phyloP scores from a whole-genome alignment of 2,113 vertebrate species.

The Syngnathus floridae region DNA sequence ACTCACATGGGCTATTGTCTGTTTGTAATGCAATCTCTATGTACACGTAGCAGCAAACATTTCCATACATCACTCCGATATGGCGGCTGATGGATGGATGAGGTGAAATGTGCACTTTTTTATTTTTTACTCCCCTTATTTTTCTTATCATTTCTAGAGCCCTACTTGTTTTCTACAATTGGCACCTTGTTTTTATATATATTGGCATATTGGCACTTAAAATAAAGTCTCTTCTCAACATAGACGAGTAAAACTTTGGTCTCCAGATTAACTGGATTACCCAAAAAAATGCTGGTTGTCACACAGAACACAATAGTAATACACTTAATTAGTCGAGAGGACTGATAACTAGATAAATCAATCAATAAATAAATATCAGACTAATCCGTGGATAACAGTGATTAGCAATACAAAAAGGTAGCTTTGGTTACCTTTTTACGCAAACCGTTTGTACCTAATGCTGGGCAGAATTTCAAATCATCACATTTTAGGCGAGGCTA shows the following conservation, averaged over 20 bases:
- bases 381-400: conserved; percentile 1
- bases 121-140: conserved; percentile 3
- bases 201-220: conserved; percentile 61
- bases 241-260: conserved; percentile 66
- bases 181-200: conserved; percentile 40
- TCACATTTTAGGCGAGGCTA: conserved; percentile 47
- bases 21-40: conserved; percentile 33
- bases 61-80: conserved; percentile 36
- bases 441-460: conserved; percentile 36
- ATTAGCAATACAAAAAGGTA: background rate
- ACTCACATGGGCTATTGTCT: conserved; percentile 38
- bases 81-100: conserved; percentile 45
- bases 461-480: conserved; percentile 29
- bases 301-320: conserved; percentile 41
- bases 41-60: conserved; percentile 62
- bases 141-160: background rate
- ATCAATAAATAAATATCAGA: conserved; percentile 63
- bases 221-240: conserved; percentile 51
- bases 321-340: conserved; percentile 11
- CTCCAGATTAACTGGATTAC: conserved; percentile 57
- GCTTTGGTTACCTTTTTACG: conserved; percentile 33
- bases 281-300: conserved; percentile 49
- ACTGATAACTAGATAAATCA: conserved; percentile 61
- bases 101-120: conserved; percentile 56
- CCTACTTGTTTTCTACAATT: conserved; percentile 29